A percentile compares a stretch with the other conserved stretches of the same genome.
Evolutionary conservation across 2,113 vertebrate species (phyloP).

Genomic region (Bolborhynchus lineola): DNA sequence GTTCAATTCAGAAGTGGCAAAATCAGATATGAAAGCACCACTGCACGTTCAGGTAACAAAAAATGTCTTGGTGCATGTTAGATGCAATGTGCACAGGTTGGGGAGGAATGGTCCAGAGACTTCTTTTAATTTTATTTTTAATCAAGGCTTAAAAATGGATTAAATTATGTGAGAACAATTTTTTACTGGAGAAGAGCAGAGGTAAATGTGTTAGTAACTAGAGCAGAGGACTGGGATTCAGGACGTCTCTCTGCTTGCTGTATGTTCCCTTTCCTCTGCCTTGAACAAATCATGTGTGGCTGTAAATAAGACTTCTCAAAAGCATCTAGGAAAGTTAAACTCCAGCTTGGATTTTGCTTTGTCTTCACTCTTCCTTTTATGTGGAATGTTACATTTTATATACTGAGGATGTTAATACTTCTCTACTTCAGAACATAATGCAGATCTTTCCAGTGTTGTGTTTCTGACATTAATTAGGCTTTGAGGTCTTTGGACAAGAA

Average conservation of each 20-base stretch:
- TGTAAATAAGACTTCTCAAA: not conserved
- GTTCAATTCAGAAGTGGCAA: not conserved
- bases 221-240: not conserved
- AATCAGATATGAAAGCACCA: not conserved
- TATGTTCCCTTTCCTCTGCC: not conserved
- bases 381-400: not conserved
- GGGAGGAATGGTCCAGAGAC: not conserved
- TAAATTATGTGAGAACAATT: not conserved
- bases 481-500: not conserved
- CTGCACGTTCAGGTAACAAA: not conserved
- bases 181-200: not conserved
- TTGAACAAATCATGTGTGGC: not conserved
- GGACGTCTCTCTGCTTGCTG: not conserved
- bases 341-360: not conserved
- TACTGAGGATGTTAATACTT: not conserved
- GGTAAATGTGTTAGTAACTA: not conserved
- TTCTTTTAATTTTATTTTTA: not conserved
- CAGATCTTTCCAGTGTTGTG: not conserved
- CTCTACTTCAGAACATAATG: not conserved
- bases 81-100: not conserved
- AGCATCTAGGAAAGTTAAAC: not conserved
- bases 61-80: not conserved
- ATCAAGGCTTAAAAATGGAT: not conserved
- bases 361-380: not conserved
- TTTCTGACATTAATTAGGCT: not conserved